Conservation (phyloP, 2,113 vertebrate species). For the Colius striatus region DNA sequence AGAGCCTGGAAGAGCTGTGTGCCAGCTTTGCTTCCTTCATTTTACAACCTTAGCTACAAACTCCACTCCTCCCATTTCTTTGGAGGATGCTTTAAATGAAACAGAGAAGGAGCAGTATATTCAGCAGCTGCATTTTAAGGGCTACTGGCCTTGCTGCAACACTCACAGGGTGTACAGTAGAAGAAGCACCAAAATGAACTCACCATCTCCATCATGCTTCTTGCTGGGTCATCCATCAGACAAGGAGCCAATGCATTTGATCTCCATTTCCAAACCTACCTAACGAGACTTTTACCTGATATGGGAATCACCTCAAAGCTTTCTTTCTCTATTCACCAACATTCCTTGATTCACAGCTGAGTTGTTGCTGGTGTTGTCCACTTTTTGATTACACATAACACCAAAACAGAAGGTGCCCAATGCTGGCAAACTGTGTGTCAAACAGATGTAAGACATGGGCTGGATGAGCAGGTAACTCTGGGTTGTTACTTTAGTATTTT, state of each 20-base stretch:
- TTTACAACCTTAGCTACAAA: neutral
- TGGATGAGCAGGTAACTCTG: neutral
- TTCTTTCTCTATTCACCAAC: neutral
- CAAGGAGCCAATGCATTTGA: fast-evolving
- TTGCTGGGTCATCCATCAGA: fast-evolving
- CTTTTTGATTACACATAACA: neutral
- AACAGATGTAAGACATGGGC: neutral
- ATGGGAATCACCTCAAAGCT: neutral
- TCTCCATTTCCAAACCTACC: neutral
- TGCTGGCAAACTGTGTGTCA: neutral
- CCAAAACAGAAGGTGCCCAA: neutral
- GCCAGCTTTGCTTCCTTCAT: neutral
- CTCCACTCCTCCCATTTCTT: neutral
- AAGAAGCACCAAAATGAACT: neutral
- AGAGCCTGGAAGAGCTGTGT: neutral
- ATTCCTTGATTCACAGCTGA: fast-evolving
- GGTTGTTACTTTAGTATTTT: neutral
- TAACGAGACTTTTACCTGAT: neutral
- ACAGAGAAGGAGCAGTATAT: neutral
- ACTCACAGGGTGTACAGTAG: neutral
- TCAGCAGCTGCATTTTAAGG: neutral
- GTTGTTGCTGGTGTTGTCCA: neutral
- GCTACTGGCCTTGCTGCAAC: neutral
- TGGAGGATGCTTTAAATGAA: fast-evolving
- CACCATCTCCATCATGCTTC: neutral